phyloP scores from a whole-genome alignment of 2,888 invertebrate species.

The Sarcophaga carnaria region DNA sequence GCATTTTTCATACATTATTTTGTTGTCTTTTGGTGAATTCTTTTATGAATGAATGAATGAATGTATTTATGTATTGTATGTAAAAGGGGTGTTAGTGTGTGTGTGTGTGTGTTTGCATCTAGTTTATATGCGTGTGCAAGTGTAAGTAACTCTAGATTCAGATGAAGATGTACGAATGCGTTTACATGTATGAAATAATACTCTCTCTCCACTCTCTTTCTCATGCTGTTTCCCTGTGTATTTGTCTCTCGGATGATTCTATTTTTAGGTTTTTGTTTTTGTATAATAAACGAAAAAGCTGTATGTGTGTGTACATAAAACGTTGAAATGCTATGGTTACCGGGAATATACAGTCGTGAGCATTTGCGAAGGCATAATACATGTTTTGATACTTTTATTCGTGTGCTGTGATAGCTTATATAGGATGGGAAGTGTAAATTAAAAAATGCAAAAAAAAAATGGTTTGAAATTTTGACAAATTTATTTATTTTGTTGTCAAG shows the following conservation, averaged over 20 bases:
- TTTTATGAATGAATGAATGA: background rate
- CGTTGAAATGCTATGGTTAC: conserved; percentile 51
- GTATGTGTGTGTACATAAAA: conserved; percentile 17
- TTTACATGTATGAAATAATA: conserved; percentile 25
- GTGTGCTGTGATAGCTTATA: no score
- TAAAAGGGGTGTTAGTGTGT: background rate
- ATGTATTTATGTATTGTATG: background rate
- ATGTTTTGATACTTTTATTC: no score
- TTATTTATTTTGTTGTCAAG: no score
- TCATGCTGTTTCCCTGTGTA: no score
- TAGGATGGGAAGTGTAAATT: no score
- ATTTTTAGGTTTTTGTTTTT: no score
- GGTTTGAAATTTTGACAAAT: no score
- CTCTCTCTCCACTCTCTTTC: background rate
- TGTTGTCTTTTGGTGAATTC: conserved; percentile 19
- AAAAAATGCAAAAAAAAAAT: no score
- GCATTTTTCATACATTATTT: conserved; percentile 55
- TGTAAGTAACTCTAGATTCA: background rate
- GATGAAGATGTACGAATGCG: background rate
- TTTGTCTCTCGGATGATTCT: no score
- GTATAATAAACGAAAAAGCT: no score
- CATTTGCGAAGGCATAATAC: no score
- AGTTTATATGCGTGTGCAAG: background rate
- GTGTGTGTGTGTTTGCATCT: background rate
- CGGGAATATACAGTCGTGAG: no score